phyloP scores from a whole-genome alignment of 2,113 vertebrate species.

The Anseranas semipalmata region DNA sequence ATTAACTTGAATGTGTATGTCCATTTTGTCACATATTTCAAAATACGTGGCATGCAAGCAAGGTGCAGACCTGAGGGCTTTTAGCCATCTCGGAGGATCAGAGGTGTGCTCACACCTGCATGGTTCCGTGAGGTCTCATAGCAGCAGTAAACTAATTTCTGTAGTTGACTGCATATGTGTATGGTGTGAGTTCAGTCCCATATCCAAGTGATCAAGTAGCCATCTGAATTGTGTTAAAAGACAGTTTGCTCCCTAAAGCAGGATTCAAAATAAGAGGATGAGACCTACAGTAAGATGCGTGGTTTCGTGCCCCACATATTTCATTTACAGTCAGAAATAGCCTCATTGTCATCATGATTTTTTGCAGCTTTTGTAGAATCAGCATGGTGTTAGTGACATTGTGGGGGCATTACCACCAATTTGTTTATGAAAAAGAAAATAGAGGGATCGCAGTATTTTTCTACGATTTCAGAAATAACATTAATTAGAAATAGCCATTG shows the following conservation, averaged over 20 bases:
- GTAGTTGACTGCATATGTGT: not conserved
- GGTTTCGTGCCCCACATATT: not conserved
- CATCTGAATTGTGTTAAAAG: not conserved
- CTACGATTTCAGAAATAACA: not conserved
- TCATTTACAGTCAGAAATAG: not conserved
- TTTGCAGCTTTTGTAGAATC: not conserved
- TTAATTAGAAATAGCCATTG: not conserved
- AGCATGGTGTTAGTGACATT: not conserved
- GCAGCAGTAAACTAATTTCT: not conserved
- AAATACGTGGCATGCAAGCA: accelerated
- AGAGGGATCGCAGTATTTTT: not conserved
- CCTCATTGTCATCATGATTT: not conserved
- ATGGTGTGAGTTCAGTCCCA: not conserved
- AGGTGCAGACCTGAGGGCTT: not conserved
- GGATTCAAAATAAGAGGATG: not conserved
- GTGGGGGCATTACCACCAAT: not conserved
- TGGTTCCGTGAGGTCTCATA: not conserved
- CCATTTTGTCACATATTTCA: not conserved
- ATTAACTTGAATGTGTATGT: not conserved
- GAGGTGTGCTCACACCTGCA: not conserved
- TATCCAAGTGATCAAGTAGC: not conserved
- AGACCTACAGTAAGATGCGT: not conserved
- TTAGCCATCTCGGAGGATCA: not conserved
- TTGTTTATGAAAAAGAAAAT: not conserved
- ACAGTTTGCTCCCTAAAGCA: not conserved